Evolutionary conservation across 2,113 vertebrate species (phyloP).

Genomic region (Mungos mungo): DNA sequence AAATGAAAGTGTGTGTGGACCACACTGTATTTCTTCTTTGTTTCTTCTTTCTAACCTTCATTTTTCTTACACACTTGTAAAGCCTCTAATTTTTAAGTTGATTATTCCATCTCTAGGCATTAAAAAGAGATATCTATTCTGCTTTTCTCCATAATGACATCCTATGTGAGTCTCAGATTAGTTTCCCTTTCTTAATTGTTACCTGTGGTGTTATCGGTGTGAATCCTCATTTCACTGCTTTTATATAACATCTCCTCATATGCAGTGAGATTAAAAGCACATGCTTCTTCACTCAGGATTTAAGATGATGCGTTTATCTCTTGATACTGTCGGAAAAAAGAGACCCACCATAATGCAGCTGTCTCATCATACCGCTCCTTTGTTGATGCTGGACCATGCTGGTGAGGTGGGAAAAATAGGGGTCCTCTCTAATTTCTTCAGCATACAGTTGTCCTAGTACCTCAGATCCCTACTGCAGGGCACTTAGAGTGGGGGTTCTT

Average conservation of each 20-base stretch:
- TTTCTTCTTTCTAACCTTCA: background rate
- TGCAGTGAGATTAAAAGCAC: background rate
- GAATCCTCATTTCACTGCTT: background rate
- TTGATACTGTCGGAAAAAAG: background rate
- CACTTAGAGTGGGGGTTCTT: background rate
- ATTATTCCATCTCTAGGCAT: background rate
- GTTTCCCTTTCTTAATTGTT: background rate
- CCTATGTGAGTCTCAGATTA: background rate
- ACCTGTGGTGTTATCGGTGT: background rate
- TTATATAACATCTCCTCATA: background rate
- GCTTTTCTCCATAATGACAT: background rate
- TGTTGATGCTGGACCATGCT: background rate
- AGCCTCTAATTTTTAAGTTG: background rate
- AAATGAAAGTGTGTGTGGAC: background rate
- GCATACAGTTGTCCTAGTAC: background rate
- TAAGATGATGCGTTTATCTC: background rate
- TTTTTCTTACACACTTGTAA: background rate
- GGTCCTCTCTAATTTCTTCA: accelerated
- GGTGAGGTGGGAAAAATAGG: background rate
- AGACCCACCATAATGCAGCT: background rate
- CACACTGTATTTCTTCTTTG: background rate
- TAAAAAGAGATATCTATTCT: background rate
- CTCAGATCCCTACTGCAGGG: background rate
- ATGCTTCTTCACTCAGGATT: background rate
- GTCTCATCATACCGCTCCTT: background rate